Evolutionary conservation across 2,113 vertebrate species (phyloP), one percentile per base, ranked within the genome.

Genomic region (Speoplatyrhinus poulsoni): DNA sequence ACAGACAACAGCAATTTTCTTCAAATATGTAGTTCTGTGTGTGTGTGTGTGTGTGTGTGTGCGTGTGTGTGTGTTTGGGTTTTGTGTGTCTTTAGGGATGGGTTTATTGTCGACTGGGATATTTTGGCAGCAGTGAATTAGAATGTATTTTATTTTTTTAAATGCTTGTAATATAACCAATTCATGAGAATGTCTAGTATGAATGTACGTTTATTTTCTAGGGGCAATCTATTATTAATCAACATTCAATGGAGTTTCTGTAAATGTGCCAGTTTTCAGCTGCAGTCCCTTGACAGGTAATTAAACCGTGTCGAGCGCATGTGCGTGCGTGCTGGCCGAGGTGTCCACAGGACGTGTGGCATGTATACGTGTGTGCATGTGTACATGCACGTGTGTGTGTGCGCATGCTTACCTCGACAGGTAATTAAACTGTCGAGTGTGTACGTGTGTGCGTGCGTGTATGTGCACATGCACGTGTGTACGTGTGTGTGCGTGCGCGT

Each of bases 401-500:
- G 62, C 54, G 49, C 26, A 2, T 26, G 26, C 72, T 93, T 98
- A 99, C 98, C 97, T 99, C 99, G 92, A 99, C 96, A 86, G 98
- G 19, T 19, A 19, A 19, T 19, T 99, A 87, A 99, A 95, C 84
- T 19, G 19, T 19, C 19, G 19, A 19, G 19, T 19, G 26, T 26
- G 26, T 26, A 3, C 1, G 26, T 2, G 26, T 3, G 26, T 26
- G 26, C 2, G 26, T 26, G 26, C 2, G 26, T 26, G 26, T 2
- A 26, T 26, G 26, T 26, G 26, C 2, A 3, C 2, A 3, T 26
- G 26, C 26, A 9, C 59, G 9, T 49, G 13, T 59, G 49, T 73
- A n/a, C 11, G 17, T 61, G 46, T 46, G n/a, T 59, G 52, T 3
- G 3, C 26, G 2, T 26, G 26, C 26, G 3, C 26, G 26, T 26